Evolutionary conservation across 1,140 invertebrate species (phyloP).

Genomic region (Drosophila parvula): DNA sequence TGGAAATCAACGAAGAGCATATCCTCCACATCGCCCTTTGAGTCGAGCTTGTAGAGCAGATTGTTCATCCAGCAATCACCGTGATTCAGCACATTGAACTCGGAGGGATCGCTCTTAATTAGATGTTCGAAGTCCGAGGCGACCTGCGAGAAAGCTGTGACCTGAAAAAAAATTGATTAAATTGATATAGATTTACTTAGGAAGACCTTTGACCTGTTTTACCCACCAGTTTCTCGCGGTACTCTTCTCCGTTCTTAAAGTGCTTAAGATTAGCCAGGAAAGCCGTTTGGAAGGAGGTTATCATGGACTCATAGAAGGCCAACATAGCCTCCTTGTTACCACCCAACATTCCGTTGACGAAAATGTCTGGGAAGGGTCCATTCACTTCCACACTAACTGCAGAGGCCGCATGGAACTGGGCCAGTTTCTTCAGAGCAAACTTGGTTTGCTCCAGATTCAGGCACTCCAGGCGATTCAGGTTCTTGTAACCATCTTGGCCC

Average conservation of each 20-base stretch:
- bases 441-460: constrained; percentile 85
- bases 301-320: constrained; percentile 46
- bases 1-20: constrained; percentile 75
- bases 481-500: constrained; percentile 84
- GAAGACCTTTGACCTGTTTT: accelerated
- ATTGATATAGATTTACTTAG: neutral
- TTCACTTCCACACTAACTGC: constrained; percentile 40
- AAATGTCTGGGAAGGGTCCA: constrained; percentile 47
- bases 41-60: constrained; percentile 85
- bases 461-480: constrained; percentile 85
- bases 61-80: constrained; percentile 89
- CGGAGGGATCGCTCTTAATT: constrained; percentile 68
- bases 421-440: constrained; percentile 84
- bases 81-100: constrained; percentile 87
- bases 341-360: constrained; percentile 49
- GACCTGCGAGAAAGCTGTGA: constrained; percentile 2
- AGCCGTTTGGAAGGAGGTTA: constrained; percentile 26
- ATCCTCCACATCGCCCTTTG: constrained; percentile 72
- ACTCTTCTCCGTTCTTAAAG: constrained; percentile 55
- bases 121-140: constrained; percentile 17
- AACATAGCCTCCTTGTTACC: neutral
- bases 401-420: constrained; percentile 85
- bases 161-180: neutral
- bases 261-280: constrained; percentile 58
- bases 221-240: constrained; percentile 56